Evolutionary conservation across 2,888 invertebrate genomes (phyloP), one percentile per base, ranked within the genome.

Genomic region (Xestia xanthographa): DNA sequence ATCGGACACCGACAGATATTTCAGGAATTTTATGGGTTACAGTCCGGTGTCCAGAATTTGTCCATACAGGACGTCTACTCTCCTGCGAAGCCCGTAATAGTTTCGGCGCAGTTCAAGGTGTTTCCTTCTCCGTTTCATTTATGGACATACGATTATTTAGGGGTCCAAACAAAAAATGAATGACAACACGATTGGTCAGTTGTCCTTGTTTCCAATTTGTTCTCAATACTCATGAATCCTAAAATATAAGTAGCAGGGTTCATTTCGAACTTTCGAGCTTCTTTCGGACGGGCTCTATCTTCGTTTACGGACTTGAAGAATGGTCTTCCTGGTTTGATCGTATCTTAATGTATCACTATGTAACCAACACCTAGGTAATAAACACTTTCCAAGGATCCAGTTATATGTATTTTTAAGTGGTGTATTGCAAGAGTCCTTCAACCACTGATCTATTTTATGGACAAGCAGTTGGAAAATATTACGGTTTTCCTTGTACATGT

Each of bases 401-500:
- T n/a, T 9, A 43, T 26, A 41, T 41, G 22, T 38, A 0, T 38
- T 38, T 26, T 12, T 53, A 22, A 14, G 34, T 34, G 20, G 11
- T 9, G 14, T 71, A n/a, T 11, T 48, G 22, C 11, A 45, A 22
- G 38, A n/a, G 17, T 50, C 41, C 2, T 6, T 11, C 22, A 34
- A 29, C 26, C 22, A 26, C 34, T 26, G 26, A 43, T 26, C 26
- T 22, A 29, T 71, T 45, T 34, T 38, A 50, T 43, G 11, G 12
- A 41, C 22, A 12, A 41, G 41, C 48, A 26, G 29, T n/a, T 45
- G 5, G 4, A 0, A 2, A 48, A 22, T 56, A 6, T 26, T 53
- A 62, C 9, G 2, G 29, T 56, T 77, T 77, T 73, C 26, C 41
- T 50, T 80, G 5, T 43, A 26, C 14, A 43, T 5, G 22, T 45